A percentile compares a stretch with the other conserved stretches of the same genome.
Conservation (phyloP, 2,888 invertebrate genomes). For the Pollenia labialis region DNA sequence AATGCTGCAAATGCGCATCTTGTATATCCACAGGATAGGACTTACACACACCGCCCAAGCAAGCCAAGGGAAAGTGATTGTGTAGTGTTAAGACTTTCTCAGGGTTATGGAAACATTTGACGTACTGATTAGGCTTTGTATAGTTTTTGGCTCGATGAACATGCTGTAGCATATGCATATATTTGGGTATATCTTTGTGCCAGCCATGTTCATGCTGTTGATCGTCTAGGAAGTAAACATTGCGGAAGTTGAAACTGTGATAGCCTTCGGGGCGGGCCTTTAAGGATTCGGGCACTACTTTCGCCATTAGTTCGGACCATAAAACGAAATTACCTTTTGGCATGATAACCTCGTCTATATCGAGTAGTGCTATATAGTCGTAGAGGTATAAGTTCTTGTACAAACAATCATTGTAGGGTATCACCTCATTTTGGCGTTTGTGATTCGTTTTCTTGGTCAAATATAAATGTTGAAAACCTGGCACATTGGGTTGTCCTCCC, state of each 20-base stretch:
- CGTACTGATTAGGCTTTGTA: slow-evolving; percentile 96
- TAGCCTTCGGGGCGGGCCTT: slow-evolving; percentile 87
- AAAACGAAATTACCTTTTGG: slow-evolving; percentile 88
- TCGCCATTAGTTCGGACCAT: slow-evolving; percentile 92
- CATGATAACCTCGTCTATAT: slow-evolving; percentile 98
- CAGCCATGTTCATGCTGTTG: slow-evolving; percentile 91
- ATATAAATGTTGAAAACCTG: slow-evolving; percentile 94
- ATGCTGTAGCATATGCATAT: slow-evolving; percentile 97
- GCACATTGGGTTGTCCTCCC: slow-evolving; percentile 95
- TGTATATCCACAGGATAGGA: slow-evolving; percentile 92
- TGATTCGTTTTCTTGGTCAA: slow-evolving; percentile 95
- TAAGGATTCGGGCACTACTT: slow-evolving; percentile 87
- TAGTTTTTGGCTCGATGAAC: slow-evolving; percentile 95
- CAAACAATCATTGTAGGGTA: slow-evolving; percentile 98
- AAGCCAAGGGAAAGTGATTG: slow-evolving; percentile 96
- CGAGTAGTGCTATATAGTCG: slow-evolving; percentile 94
- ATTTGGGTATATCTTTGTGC: slow-evolving; percentile 91
- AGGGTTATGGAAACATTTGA: slow-evolving; percentile 97
- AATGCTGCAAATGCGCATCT: slow-evolving; percentile 96
- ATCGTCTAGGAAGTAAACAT: slow-evolving; percentile 96
- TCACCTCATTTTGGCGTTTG: slow-evolving; percentile 96
- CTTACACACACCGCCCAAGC: slow-evolving; percentile 92
- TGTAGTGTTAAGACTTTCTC: slow-evolving; percentile 94
- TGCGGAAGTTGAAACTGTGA: slow-evolving; percentile 92
- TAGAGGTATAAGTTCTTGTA: slow-evolving; percentile 96